Percentiles rank a stretch among this genome's conserved stretches.
Evolutionary conservation across 1,140 invertebrate genomes (phyloP).

Genomic region (Drosophila sproati): DNA sequence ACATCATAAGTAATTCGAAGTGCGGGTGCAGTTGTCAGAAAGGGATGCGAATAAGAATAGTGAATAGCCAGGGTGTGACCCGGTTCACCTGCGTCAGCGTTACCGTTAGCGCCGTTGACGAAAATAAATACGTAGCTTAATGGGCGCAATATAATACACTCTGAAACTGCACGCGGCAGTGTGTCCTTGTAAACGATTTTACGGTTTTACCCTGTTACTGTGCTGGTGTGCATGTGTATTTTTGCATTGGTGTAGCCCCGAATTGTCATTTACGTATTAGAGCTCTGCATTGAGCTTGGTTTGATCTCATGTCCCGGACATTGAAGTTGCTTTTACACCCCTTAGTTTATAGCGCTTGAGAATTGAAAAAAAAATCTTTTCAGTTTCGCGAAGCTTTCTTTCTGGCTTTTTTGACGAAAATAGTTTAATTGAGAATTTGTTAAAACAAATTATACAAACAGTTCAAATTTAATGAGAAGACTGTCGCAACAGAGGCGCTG

Average conservation of each 20-base stretch:
- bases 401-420: conserved; percentile 50
- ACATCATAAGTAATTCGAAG: conserved; percentile 64
- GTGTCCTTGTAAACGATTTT: conserved; percentile 4
- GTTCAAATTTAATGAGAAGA: conserved; percentile 42
- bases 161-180: too few species aligned
- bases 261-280: conserved; percentile 53
- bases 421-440: conserved; percentile 76
- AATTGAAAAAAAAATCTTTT: conserved; percentile 60
- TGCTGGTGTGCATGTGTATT: conserved; percentile 11
- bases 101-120: too few species aligned
- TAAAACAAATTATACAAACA: conserved; percentile 47
- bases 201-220: conserved; percentile 70
- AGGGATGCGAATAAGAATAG: neutral
- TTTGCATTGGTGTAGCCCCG: conserved; percentile 31
- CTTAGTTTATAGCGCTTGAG: conserved; percentile 62
- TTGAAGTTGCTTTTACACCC: conserved; percentile 7
- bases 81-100: neutral
- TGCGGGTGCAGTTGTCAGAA: conserved; percentile 54
- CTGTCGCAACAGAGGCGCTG: conserved; percentile 16
- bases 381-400: too few species aligned
- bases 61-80: neutral
- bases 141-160: too few species aligned
- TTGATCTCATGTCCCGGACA: conserved; percentile 1
- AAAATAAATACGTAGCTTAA: too few species aligned
- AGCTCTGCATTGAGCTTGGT: too few species aligned